Evolutionary conservation across 2,797 vertebrate genomes (phyloP).

Genomic region (Cygnus olor): DNA sequence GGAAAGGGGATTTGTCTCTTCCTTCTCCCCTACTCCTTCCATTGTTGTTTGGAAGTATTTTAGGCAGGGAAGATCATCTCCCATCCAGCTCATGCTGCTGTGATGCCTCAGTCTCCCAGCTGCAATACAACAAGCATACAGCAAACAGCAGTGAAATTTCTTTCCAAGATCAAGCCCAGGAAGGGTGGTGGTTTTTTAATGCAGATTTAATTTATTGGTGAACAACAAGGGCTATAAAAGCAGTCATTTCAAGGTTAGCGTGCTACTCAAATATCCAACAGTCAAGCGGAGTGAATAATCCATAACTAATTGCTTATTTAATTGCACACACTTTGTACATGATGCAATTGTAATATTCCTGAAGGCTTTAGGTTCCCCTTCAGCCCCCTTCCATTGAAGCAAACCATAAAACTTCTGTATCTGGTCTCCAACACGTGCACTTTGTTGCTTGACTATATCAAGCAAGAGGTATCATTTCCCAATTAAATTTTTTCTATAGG

Average conservation of each 20-base stretch:
- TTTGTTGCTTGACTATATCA: neutral
- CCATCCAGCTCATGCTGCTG: neutral
- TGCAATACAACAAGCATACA: neutral
- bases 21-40: too few relatives aligned
- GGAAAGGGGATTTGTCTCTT: neutral
- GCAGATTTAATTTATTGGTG: neutral
- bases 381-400: neutral
- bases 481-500: neutral
- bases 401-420: neutral
- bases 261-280: slow-evolving; percentile 3
- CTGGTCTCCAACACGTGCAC: neutral
- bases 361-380: neutral
- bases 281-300: slow-evolving; percentile 21
- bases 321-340: neutral
- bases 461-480: neutral
- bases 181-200: neutral
- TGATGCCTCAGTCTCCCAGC: neutral
- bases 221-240: slow-evolving; percentile 21
- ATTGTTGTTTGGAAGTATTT: neutral
- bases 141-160: neutral
- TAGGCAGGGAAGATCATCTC: neutral
- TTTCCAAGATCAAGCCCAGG: neutral
- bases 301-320: slow-evolving; percentile 54
- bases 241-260: slow-evolving; percentile 36
- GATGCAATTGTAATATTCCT: neutral